These are phyloP conservation scores for Diaperis boleti DNA, from an alignment of 2,888 invertebrate genomes.

Conservation along the genomic window DNA sequence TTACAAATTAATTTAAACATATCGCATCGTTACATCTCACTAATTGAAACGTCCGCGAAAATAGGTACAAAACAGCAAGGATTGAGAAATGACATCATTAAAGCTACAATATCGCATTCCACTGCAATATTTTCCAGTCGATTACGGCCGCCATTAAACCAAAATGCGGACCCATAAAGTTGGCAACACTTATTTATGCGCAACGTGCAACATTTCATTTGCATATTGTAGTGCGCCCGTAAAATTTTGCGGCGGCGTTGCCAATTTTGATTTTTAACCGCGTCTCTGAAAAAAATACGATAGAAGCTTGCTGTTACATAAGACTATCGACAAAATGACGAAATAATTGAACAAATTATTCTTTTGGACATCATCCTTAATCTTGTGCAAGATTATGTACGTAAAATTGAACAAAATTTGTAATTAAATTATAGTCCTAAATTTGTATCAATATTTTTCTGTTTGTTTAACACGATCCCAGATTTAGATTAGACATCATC, in stretches of 20 bases:
- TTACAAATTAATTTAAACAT: too few relatives aligned
- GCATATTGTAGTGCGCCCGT: slow-evolving; percentile 20
- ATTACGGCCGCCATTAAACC: slow-evolving; percentile 26
- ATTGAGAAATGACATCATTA: slow-evolving; percentile 4
- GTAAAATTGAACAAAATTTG: too few relatives aligned
- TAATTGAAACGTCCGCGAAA: neutral
- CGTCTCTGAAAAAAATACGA: neutral
- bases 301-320: too few relatives aligned
- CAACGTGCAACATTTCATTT: slow-evolving; percentile 29
- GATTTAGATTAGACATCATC: too few relatives aligned
- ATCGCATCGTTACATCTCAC: too few relatives aligned
- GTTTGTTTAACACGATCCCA: too few relatives aligned
- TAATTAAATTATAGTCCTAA: too few relatives aligned
- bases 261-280: slow-evolving; percentile 7
- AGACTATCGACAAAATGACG: too few relatives aligned
- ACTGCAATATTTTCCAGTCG: slow-evolving; percentile 24
- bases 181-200: slow-evolving; percentile 27
- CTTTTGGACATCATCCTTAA: too few relatives aligned
- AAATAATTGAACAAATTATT: too few relatives aligned
- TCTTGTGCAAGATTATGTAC: too few relatives aligned
- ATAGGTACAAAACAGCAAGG: neutral
- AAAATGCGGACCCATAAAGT: slow-evolving; percentile 26
- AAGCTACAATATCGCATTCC: slow-evolving; percentile 14
- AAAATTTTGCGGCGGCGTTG: neutral
- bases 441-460: too few relatives aligned